Evolutionary conservation across 92 coral and sea anemone species (phyloP).

Genomic region (Heteractis magnifica): DNA sequence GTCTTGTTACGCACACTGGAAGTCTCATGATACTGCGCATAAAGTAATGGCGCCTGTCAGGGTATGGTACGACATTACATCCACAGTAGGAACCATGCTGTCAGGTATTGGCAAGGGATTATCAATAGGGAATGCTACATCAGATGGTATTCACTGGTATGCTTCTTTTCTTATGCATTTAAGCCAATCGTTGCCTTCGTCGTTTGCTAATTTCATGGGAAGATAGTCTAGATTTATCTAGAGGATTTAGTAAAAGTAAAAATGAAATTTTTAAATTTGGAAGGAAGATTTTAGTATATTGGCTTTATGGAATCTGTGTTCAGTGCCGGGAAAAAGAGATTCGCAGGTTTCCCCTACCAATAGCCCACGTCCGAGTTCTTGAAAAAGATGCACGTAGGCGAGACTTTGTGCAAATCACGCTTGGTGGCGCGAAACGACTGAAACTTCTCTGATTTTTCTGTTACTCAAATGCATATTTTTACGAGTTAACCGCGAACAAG

Average conservation of each 20-base stretch:
- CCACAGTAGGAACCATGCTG: background rate
- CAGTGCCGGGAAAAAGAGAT: no score
- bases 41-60: constrained; percentile 67
- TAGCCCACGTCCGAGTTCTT: no score
- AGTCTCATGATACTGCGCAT: constrained; percentile 65
- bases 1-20: constrained; percentile 80
- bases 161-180: constrained; percentile 15
- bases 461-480: no score
- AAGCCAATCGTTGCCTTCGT: background rate
- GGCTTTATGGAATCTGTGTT: no score
- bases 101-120: background rate
- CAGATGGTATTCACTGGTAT: constrained; percentile 20
- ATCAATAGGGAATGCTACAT: background rate
- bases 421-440: no score
- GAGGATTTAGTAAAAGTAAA: background rate
- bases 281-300: no score
- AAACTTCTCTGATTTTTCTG: no score
- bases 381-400: no score
- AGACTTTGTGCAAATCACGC: no score
- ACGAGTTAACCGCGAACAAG: no score
- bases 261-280: no score
- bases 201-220: background rate
- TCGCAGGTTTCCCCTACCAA: no score
- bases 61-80: constrained; percentile 30
- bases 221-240: background rate